Evolutionary conservation across 2,113 vertebrate genomes (phyloP).

Genomic region (Chaetorhynchus papuensis): DNA sequence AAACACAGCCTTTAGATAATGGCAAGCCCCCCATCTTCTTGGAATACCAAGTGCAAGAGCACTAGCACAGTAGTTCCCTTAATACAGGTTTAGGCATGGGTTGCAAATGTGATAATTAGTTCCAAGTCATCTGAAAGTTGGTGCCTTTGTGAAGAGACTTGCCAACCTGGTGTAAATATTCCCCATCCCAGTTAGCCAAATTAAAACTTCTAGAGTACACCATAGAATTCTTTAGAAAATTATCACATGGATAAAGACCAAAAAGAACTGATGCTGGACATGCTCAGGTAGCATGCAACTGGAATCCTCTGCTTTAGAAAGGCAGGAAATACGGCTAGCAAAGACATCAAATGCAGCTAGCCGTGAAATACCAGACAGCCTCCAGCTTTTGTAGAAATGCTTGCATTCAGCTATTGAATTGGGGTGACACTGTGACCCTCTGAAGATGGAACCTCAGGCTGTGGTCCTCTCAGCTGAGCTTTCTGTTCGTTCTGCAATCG

Average conservation of each 20-base stretch:
- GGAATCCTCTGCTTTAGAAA: neutral
- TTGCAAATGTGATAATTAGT: neutral
- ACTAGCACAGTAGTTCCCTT: neutral
- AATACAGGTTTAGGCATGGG: neutral
- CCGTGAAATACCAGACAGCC: neutral
- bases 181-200: neutral
- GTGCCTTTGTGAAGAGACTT: neutral
- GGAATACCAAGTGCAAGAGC: neutral
- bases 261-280: neutral
- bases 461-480: neutral
- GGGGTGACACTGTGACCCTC: neutral
- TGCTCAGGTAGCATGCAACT: neutral
- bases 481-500: rapidly evolving
- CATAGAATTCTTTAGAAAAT: neutral
- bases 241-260: neutral
- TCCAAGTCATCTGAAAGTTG: neutral
- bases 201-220: neutral
- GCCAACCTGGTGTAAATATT: neutral
- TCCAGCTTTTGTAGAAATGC: neutral
- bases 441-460: neutral
- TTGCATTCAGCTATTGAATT: neutral
- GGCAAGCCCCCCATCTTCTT: neutral
- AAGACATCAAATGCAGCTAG: neutral
- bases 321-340: neutral
- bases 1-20: neutral